phyloP scores from a whole-genome alignment of 2,797 vertebrate genomes.

The Sebastes hubbsi region DNA sequence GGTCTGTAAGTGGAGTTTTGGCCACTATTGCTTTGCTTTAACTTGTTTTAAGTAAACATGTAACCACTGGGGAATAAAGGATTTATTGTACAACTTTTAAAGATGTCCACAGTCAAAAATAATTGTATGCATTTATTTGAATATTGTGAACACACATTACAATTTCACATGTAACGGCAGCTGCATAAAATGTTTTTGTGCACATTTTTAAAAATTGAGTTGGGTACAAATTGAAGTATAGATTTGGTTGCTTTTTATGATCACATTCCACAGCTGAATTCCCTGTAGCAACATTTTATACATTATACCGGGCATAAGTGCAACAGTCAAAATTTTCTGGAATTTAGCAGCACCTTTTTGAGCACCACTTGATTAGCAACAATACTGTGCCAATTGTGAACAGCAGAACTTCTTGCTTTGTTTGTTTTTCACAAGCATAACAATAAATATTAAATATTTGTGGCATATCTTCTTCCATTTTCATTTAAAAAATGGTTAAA shows the following conservation, averaged over 20 bases:
- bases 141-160: slow-evolving; percentile 11
- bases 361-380: slow-evolving; percentile 12
- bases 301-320: neutral
- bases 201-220: neutral
- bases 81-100: neutral
- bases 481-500: neutral
- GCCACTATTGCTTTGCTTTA: slow-evolving; percentile 30
- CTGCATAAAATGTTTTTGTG: slow-evolving; percentile 20
- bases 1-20: neutral
- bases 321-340: neutral
- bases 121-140: slow-evolving; percentile 14
- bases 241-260: neutral
- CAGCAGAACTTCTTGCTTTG: slow-evolving; percentile 30
- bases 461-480: neutral
- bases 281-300: neutral
- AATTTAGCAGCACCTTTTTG: slow-evolving; percentile 2
- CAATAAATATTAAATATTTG: slow-evolving; percentile 10
- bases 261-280: neutral
- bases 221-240: neutral
- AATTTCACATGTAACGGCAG: slow-evolving; percentile 26
- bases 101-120: neutral
- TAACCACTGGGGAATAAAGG: slow-evolving; percentile 4
- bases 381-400: slow-evolving; percentile 3
- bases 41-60: neutral
- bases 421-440: slow-evolving; percentile 22